Conservation (phyloP, 2,113 vertebrate species). For the Hippocampus mohnikei region DNA sequence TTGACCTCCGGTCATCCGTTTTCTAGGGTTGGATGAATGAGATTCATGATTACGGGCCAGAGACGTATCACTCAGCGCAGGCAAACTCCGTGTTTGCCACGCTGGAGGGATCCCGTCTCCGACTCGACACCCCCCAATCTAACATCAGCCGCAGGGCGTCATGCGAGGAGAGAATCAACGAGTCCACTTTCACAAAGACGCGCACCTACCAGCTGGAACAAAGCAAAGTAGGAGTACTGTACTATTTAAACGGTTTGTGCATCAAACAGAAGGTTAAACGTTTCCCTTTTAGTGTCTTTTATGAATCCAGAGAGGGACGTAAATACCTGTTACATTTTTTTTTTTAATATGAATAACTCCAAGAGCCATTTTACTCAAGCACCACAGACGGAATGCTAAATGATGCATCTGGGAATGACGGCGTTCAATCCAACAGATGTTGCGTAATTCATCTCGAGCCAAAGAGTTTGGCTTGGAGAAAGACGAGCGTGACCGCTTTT, state of each 20-base stretch:
- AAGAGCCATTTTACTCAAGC: not conserved
- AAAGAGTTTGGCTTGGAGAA: not conserved
- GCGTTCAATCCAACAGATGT: not conserved
- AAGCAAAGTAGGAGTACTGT: slow-evolving; percentile 72
- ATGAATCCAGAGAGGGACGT: no score
- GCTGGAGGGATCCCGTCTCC: slow-evolving; percentile 76
- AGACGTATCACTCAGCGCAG: slow-evolving; percentile 75
- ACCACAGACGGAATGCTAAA: slow-evolving; percentile 1
- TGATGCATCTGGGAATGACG: not conserved
- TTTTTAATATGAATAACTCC: not conserved
- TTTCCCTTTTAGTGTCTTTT: not conserved
- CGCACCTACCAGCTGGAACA: slow-evolving; percentile 70
- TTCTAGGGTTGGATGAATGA: slow-evolving; percentile 89
- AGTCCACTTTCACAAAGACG: slow-evolving; percentile 70
- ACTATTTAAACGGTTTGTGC: not conserved
- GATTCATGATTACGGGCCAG: slow-evolving; percentile 76
- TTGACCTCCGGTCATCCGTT: not conserved
- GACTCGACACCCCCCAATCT: slow-evolving; percentile 76
- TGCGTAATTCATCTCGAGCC: not conserved
- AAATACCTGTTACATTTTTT: not conserved
- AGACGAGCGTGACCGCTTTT: not conserved
- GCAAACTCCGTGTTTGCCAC: slow-evolving; percentile 79
- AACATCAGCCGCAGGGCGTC: slow-evolving; percentile 76
- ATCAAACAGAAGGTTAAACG: not conserved
- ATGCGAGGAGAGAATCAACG: slow-evolving; percentile 71